phyloP scores from a whole-genome alignment of 2,888 invertebrate genomes.

The Drosophila limbata region DNA sequence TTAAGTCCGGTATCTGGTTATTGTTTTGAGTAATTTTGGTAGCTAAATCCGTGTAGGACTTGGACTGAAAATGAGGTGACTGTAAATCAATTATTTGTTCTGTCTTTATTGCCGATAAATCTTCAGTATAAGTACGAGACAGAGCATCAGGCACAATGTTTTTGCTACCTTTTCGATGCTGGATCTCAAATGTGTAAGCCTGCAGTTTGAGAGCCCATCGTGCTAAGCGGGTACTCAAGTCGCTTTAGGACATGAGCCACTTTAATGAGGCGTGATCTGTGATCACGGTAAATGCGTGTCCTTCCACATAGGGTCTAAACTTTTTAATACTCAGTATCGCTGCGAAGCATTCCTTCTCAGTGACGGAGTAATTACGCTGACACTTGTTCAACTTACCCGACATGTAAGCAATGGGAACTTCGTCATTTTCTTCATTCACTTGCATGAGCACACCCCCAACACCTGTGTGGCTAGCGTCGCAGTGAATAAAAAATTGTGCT shows the following conservation, averaged over 20 bases:
- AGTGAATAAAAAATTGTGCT: neutral
- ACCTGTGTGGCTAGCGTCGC: conserved; percentile 15
- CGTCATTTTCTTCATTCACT: neutral
- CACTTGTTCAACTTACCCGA: neutral
- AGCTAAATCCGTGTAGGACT: neutral
- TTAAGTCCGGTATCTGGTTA: neutral
- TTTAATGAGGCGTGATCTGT: conserved; percentile 28
- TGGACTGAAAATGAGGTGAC: neutral
- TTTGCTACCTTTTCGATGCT: neutral
- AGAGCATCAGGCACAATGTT: neutral
- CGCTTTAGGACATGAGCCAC: neutral
- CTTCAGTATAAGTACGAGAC: neutral
- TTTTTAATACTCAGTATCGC: conserved; percentile 12
- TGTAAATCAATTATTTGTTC: neutral
- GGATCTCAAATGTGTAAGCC: neutral
- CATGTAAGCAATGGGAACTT: neutral
- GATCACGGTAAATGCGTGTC: conserved; percentile 8
- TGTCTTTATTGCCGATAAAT: neutral
- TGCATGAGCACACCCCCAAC: conserved; percentile 11
- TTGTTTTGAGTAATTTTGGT: neutral
- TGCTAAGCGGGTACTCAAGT: neutral
- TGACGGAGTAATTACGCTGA: conserved; percentile 4
- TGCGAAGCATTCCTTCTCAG: conserved; percentile 16
- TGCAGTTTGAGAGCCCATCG: neutral
- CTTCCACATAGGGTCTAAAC: neutral